These are phyloP conservation scores for Excalfactoria chinensis DNA, from an alignment of 2,113 vertebrate genomes.

Conservation along the genomic window DNA sequence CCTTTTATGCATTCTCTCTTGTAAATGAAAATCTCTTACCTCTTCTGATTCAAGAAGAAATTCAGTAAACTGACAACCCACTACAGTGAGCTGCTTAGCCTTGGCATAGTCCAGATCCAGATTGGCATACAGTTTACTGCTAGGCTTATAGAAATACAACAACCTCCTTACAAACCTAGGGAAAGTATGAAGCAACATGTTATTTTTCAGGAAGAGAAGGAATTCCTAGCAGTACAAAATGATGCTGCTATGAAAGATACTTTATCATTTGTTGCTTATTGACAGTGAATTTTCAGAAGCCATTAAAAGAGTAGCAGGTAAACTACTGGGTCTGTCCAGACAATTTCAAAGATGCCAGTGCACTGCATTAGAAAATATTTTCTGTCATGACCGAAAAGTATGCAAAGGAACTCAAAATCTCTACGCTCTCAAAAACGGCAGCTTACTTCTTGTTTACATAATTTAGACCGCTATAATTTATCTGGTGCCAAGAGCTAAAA, in stretches of 20 bases:
- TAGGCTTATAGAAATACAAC: constrained; percentile 97
- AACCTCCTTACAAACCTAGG: constrained; percentile 92
- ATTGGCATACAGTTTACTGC: constrained; percentile 92
- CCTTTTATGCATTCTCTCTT: neutral
- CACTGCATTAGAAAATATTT: neutral
- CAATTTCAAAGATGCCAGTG: neutral
- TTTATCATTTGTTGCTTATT: neutral
- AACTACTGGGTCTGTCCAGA: neutral
- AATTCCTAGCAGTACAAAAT: neutral
- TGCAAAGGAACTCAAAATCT: neutral
- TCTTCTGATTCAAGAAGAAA: constrained; percentile 97
- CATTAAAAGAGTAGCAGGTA: neutral
- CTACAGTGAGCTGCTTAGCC: constrained; percentile 94
- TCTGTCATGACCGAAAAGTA: neutral
- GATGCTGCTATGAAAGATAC: neutral
- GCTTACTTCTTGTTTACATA: neutral
- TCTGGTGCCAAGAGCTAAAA: neutral
- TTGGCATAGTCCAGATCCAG: constrained; percentile 91
- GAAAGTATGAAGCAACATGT: constrained; percentile 12
- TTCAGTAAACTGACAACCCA: constrained; percentile 95
- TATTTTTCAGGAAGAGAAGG: neutral
- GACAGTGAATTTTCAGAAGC: neutral
- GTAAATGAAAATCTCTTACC: constrained; percentile 75
- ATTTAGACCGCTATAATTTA: neutral
- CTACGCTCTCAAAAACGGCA: neutral